Evolutionary conservation across 2,113 vertebrate genomes (phyloP), one percentile per base, ranked within the genome.

Genomic region (Sphaerodactylus townsendi): DNA sequence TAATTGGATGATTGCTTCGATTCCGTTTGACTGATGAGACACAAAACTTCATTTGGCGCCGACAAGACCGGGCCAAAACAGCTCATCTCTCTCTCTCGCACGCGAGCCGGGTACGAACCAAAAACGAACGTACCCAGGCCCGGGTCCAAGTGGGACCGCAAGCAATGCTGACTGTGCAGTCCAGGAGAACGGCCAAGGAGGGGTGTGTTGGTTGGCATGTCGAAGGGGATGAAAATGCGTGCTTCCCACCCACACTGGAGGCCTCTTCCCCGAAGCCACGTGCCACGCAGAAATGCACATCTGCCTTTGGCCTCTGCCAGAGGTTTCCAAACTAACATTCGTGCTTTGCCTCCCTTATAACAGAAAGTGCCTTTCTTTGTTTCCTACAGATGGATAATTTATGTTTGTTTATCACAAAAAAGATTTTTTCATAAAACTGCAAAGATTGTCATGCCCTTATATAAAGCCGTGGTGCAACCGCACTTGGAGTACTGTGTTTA

Each of bases 1-100:
- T 89, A 89, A 92, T 90, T 90, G 77, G 77, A 75, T 65, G 90
- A 87, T 87, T 79, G 93, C 90, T 92, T 92, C 81, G 79, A 90
- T 74, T 46, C 85, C 68, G 82, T 71, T 86, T 76, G 80, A 84
- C 79, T 89, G 85, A 91, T 66, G 83, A 79, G 86, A 87, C 74
- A 85, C 89, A 91, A 84, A 85, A 91, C 83, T 75, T 82, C 82
- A 75, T 86, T 74, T 56, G 88, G 48, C 65, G 46, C 41, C 85
- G 4, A 76, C 79, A 90, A 82, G 72, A 73, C 56, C 88, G 80
- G 56, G 6, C 39, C 4, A 81, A 90, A 21, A 71, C 2, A 50
- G 14, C 14, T 83, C 77, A 82, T 88, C 87, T 76, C 85, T 79
- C 85, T 79, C 72, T 59, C 4, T 79, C 75, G 41, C 0, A 56